phyloP scores from a whole-genome alignment of 2,113 vertebrate genomes.

The Ochotona curzoniae region DNA sequence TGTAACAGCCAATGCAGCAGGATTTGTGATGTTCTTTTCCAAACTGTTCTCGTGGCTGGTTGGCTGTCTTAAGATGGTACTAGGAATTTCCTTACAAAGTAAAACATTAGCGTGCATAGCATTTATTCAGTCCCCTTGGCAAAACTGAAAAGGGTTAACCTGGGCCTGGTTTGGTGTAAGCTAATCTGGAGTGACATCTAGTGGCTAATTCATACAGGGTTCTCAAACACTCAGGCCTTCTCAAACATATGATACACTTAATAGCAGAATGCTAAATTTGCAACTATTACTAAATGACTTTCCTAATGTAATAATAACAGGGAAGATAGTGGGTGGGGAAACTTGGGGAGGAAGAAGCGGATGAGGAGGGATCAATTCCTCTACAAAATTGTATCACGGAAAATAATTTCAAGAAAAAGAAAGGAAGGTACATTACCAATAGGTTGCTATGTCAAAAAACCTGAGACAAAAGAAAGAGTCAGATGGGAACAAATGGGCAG shows the following conservation, averaged over 20 bases:
- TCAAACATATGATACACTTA: no score
- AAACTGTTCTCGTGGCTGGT: not conserved
- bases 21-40: not conserved
- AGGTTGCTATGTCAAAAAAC: not conserved
- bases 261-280: no score
- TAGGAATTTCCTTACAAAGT: not conserved
- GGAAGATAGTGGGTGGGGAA: no score
- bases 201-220: conserved; percentile 72
- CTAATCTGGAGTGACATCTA: conserved; percentile 84
- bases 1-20: not conserved
- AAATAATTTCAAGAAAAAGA: no score
- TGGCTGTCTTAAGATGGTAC: not conserved
- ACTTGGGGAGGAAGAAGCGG: no score
- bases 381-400: no score
- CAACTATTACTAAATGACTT: no score
- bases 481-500: not conserved
- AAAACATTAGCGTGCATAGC: not conserved
- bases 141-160: not conserved
- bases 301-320: no score
- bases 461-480: not conserved
- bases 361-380: no score
- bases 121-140: not conserved
- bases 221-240: no score
- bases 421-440: not conserved
- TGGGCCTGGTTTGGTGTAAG: not conserved